A percentile compares a stretch with the other conserved stretches of the same genome.
These are phyloP conservation scores for Pollenia griseotomentosa DNA, from an alignment of 2,888 invertebrate genomes.

Conservation along the genomic window DNA sequence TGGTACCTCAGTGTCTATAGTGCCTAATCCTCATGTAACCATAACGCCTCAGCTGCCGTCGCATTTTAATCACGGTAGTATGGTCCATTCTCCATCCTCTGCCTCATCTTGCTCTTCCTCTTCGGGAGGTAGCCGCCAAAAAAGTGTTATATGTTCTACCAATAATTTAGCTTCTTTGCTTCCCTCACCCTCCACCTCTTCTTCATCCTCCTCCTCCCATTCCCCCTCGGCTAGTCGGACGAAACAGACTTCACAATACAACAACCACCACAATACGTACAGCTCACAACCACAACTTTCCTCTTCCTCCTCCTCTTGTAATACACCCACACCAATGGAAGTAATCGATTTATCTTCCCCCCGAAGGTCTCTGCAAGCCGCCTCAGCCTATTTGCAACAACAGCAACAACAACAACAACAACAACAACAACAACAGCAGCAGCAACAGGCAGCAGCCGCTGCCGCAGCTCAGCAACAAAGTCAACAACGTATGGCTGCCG, in stretches of 20 bases:
- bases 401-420: slow-evolving; percentile 79
- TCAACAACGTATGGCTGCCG: slow-evolving; percentile 75
- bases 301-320: slow-evolving; percentile 73
- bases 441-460: slow-evolving; percentile 75
- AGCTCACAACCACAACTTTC: slow-evolving; percentile 68
- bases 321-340: slow-evolving; percentile 80
- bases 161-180: slow-evolving; percentile 74
- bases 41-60: slow-evolving; percentile 80
- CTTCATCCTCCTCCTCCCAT: slow-evolving; percentile 71
- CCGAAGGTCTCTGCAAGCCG: slow-evolving; percentile 84
- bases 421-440: slow-evolving; percentile 76
- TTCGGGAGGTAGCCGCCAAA: slow-evolving; percentile 77
- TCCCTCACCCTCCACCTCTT: slow-evolving; percentile 72
- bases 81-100: slow-evolving; percentile 72
- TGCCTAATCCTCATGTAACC: slow-evolving; percentile 82
- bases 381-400: slow-evolving; percentile 79
- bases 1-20: slow-evolving; percentile 79
- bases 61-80: slow-evolving; percentile 77
- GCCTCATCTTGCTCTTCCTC: slow-evolving; percentile 69
- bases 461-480: slow-evolving; percentile 76
- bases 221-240: slow-evolving; percentile 77
- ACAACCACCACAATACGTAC: slow-evolving; percentile 71
- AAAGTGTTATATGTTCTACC: slow-evolving; percentile 83
- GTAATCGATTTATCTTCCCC: slow-evolving; percentile 86
- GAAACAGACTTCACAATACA: slow-evolving; percentile 75